phyloP scores from a whole-genome alignment of 2,888 invertebrate species.

The Phasia obesa region DNA sequence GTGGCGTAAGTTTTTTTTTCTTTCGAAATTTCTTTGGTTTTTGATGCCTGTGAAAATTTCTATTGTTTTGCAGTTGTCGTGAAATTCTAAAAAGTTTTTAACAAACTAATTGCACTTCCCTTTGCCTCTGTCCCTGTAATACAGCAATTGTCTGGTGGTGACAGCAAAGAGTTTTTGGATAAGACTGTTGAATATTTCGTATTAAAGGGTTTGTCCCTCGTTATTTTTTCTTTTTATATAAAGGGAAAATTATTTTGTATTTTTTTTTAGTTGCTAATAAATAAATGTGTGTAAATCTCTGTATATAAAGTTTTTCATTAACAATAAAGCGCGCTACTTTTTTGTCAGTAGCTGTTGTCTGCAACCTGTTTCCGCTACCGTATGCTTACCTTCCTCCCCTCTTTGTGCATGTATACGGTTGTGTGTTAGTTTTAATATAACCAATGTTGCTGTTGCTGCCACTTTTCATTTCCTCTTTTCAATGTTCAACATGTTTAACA shows the following conservation, averaged over 20 bases:
- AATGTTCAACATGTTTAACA: constrained; percentile 15
- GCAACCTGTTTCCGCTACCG: constrained; percentile 62
- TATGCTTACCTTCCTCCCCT: neutral
- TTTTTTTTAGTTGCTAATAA: neutral
- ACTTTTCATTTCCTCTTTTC: constrained; percentile 59
- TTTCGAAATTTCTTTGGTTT: neutral
- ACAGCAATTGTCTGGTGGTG: constrained; percentile 30
- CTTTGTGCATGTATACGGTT: neutral
- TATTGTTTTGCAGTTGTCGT: constrained; percentile 25
- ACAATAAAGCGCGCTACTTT: constrained; percentile 61
- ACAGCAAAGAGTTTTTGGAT: constrained; percentile 25
- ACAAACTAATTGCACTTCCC: constrained; percentile 39
- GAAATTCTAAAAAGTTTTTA: constrained; percentile 43
- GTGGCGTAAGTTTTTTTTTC: neutral
- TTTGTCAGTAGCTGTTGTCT: constrained; percentile 51
- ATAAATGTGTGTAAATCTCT: constrained; percentile 9
- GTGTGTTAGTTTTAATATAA: constrained; percentile 20
- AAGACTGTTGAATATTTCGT: constrained; percentile 20
- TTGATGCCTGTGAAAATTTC: constrained; percentile 7
- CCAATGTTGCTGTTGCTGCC: constrained; percentile 58
- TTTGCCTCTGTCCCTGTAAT: neutral
- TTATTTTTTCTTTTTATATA: constrained; percentile 6
- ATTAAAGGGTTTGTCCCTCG: constrained; percentile 18
- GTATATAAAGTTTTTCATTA: constrained; percentile 46
- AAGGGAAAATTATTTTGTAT: neutral